Percentiles rank a stretch among this genome's conserved stretches.
phyloP scores from a whole-genome alignment of 2,113 vertebrate genomes.

The Phasianus colchicus region DNA sequence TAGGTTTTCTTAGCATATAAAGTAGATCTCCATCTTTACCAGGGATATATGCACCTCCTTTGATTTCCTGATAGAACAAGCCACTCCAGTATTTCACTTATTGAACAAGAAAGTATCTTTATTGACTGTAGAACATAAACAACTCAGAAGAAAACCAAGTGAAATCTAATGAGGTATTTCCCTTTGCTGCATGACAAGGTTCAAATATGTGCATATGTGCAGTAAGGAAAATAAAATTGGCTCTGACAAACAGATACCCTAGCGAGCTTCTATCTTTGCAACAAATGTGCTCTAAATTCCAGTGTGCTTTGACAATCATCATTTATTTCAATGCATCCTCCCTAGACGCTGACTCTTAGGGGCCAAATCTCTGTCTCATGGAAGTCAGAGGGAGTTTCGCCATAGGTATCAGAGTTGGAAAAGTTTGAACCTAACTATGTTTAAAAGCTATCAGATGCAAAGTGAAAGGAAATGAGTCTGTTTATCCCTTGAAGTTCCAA shows the following conservation, averaged over 20 bases:
- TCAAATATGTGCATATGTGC: slow-evolving; percentile 49
- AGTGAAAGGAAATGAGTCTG: background rate
- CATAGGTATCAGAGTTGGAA: slow-evolving; percentile 16
- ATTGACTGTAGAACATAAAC: slow-evolving; percentile 33
- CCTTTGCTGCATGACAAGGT: slow-evolving; percentile 26
- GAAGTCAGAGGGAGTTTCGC: slow-evolving; percentile 43
- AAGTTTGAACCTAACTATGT: slow-evolving; percentile 16
- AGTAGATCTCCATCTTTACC: slow-evolving; percentile 58
- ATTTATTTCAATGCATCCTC: slow-evolving; percentile 54
- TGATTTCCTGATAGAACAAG: slow-evolving; percentile 35
- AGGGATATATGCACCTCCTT: slow-evolving; percentile 45
- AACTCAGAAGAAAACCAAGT: slow-evolving; percentile 24
- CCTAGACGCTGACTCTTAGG: slow-evolving; percentile 24
- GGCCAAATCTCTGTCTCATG: background rate
- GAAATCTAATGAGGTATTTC: slow-evolving; percentile 59
- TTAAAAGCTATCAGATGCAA: slow-evolving; percentile 20
- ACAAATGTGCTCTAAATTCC: slow-evolving; percentile 68
- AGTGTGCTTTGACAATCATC: slow-evolving; percentile 59
- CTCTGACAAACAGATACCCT: slow-evolving; percentile 55
- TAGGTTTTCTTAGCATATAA: slow-evolving; percentile 47
- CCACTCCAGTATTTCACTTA: slow-evolving; percentile 40
- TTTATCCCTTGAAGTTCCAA: background rate
- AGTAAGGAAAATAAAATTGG: slow-evolving; percentile 53
- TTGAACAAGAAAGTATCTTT: slow-evolving; percentile 57
- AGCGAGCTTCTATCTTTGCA: slow-evolving; percentile 48